Evolutionary conservation across 1,140 invertebrate genomes (phyloP).

Genomic region (Brevipalpus yothersi): DNA sequence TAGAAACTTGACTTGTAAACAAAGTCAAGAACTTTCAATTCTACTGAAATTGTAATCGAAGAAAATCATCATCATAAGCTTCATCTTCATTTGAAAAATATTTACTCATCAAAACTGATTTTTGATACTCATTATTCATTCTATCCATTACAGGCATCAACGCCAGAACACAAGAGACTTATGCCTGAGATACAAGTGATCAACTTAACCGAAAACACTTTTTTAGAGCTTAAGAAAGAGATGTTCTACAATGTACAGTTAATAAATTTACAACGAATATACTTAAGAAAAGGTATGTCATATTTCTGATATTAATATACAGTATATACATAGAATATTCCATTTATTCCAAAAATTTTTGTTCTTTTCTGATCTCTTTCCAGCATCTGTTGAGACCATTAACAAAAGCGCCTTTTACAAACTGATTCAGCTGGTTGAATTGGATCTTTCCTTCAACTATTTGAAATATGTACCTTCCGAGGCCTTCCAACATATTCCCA

Average conservation of each 20-base stretch:
- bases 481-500: conserved; percentile 36
- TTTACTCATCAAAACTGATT: too few species aligned
- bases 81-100: too few species aligned
- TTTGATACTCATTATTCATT: too few species aligned
- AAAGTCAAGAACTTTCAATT: too few species aligned
- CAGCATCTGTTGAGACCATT: conserved; percentile 43
- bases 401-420: conserved; percentile 27
- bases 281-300: conserved; percentile 22
- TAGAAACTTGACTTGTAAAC: too few species aligned
- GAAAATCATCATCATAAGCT: too few species aligned
- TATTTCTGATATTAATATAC: not conserved
- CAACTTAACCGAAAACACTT: conserved; percentile 58
- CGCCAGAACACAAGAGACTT: not conserved
- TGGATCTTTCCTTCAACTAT: conserved; percentile 46
- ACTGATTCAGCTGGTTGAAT: conserved; percentile 29
- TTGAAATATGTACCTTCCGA: conserved; percentile 40
- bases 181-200: conserved; percentile 53
- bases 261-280: conserved; percentile 61
- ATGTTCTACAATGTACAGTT: conserved; percentile 45
- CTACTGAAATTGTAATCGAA: too few species aligned
- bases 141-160: not conserved
- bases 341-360: not conserved
- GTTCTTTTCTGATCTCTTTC: not conserved
- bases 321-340: not conserved
- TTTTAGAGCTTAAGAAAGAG: conserved; percentile 47